Evolutionary conservation across 2,888 invertebrate genomes (phyloP), one percentile per base, ranked within the genome.

Genomic region (Drosophila greeni): DNA sequence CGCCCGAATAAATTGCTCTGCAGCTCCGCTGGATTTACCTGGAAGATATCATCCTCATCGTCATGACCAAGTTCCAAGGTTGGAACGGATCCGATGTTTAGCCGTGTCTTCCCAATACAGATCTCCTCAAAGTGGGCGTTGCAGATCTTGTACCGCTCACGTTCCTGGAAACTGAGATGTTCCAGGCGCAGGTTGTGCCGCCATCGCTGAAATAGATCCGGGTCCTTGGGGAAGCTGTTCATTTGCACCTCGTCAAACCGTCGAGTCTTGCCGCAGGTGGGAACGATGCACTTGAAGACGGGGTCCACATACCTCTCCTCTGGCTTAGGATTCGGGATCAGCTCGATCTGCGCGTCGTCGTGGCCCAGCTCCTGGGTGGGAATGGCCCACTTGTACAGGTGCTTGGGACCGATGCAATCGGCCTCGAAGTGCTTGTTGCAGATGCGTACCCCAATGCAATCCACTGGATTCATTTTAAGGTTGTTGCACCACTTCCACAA

Each of bases 401-500:
- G 77, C 34, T 86, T 84, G 2, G 87, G 76, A 0, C 87, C 87
- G 7, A 86, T 71, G 56, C 86, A 86, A 16, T 85, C 85, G 0
- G 40, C 18, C 29, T 86, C 87, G 37, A 86, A 86, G 34, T 86
- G 86, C n/a, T 77, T 81, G 64, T 81, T 85, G 49, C 86, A 86
- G 39, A 86, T 86, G n/a, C 87, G 86, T 6, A 86, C 82, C 1
- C 86, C 86, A 1, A 72, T 65, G 48, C 86, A 86, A 39, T 86
- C 86, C 4, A 79, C 74, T 0, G 87, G 75, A 65, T 85, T 85
- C 77, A 87, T 84, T 64, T 87, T 86, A 0, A 86, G 74, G 70
- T 86, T 86, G 36, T 86, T 82, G 54, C 87, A 87, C 86, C 86
- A 86, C 48, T 87, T 86, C 80, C 82, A 85, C 6, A 86, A 64